Conservation (phyloP, 2,888 invertebrate genomes). For the Smittia aterrima region DNA sequence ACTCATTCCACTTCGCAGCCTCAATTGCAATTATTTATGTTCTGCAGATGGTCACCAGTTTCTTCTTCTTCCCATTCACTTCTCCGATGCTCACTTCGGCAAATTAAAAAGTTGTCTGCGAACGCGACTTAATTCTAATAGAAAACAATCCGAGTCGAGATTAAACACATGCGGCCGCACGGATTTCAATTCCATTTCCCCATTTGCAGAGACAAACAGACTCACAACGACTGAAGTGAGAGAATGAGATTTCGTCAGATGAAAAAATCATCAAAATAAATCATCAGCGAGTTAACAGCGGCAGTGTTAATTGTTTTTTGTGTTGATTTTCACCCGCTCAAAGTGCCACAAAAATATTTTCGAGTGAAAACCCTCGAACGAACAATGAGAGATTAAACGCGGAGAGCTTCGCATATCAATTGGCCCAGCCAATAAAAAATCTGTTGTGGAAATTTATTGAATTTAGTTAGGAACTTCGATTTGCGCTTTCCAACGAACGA, state of each 20-base stretch:
- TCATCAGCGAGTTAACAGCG: not conserved
- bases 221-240: no score
- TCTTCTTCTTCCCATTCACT: not conserved
- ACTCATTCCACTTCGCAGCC: not conserved
- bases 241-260: no score
- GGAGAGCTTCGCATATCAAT: not conserved
- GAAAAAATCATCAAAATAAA: not conserved
- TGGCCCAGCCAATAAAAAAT: not conserved
- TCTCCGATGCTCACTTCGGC: not conserved
- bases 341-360: conserved; percentile 8
- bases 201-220: not conserved
- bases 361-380: not conserved
- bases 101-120: not conserved
- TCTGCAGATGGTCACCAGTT: not conserved
- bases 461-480: not conserved
- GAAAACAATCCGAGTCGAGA: not conserved
- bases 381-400: conserved; percentile 3
- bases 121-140: conserved; percentile 1
- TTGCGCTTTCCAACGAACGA: not conserved
- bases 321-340: conserved; percentile 11
- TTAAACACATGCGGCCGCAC: not conserved
- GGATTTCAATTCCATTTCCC: not conserved
- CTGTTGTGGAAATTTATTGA: not conserved
- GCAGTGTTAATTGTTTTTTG: not conserved
- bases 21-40: not conserved